Conservation (phyloP, 2,888 invertebrate species). For the Chydorus sphaericus region DNA sequence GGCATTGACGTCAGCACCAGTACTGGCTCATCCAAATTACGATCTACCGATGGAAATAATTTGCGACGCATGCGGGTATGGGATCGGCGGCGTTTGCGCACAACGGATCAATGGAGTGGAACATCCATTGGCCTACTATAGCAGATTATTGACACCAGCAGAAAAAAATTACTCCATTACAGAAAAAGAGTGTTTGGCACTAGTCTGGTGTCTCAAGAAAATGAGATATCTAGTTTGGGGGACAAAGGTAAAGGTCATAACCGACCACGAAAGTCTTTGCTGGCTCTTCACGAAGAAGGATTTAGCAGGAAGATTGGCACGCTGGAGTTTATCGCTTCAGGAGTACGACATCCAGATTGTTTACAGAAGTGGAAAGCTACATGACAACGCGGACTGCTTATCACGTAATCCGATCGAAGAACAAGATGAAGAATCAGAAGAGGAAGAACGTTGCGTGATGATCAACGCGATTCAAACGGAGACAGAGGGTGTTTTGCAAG, state of each 20-base stretch:
- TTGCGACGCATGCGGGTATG: not conserved
- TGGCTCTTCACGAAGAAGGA: constrained; percentile 17
- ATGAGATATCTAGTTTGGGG: constrained; percentile 27
- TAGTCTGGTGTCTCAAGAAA: constrained; percentile 23
- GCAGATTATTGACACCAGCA: constrained; percentile 23
- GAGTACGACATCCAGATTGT: constrained; percentile 19
- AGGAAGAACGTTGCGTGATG: not conserved
- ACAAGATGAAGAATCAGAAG: constrained; percentile 1
- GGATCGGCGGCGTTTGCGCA: not conserved
- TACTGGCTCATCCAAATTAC: not conserved
- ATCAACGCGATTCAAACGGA: not conserved
- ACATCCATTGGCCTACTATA: constrained; percentile 23
- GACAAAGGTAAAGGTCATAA: constrained; percentile 24
- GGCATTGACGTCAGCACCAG: not conserved
- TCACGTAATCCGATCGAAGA: constrained; percentile 17
- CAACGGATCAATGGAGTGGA: not conserved
- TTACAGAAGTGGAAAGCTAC: constrained; percentile 16
- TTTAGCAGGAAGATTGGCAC: constrained; percentile 15
- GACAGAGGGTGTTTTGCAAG: not conserved
- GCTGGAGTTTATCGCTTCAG: constrained; percentile 18
- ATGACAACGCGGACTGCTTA: constrained; percentile 18
- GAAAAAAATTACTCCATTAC: constrained; percentile 27
- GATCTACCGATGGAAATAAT: not conserved
- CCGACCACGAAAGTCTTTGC: constrained; percentile 26
- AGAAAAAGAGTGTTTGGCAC: constrained; percentile 28